These are phyloP conservation scores for Tiliqua scincoides DNA, from an alignment of 2,113 vertebrate species.

Conservation along the genomic window DNA sequence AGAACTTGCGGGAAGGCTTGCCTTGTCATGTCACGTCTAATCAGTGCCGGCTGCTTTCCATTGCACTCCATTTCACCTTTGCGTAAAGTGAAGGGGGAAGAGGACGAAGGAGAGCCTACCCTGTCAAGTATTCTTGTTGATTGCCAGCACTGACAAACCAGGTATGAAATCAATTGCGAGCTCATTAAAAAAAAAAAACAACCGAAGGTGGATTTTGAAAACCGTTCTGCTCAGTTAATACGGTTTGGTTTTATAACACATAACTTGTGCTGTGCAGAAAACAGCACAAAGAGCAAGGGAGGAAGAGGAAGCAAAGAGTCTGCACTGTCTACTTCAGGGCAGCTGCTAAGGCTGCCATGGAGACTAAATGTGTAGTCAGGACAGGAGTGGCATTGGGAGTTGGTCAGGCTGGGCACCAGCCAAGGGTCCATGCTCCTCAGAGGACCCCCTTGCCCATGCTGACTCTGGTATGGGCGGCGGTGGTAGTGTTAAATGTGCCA, in stretches of 20 bases:
- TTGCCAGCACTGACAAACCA: background rate
- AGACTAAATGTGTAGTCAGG: background rate
- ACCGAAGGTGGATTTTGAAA: background rate
- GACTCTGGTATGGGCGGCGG: no score
- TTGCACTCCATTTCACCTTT: background rate
- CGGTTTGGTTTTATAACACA: background rate
- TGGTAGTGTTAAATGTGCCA: no score
- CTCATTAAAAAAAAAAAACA: slow-evolving; percentile 7
- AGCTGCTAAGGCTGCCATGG: background rate
- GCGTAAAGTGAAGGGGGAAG: background rate
- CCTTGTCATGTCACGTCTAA: slow-evolving; percentile 6
- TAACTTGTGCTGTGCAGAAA: background rate
- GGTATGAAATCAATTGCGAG: background rate
- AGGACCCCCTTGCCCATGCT: no score
- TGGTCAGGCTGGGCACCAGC: no score
- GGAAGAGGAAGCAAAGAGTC: background rate
- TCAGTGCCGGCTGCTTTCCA: slow-evolving; percentile 15
- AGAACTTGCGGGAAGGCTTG: slow-evolving; percentile 41
- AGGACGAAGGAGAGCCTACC: background rate
- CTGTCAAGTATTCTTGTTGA: background rate
- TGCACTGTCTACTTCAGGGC: background rate
- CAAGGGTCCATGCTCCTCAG: no score
- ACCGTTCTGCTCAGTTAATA: background rate
- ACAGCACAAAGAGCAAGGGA: background rate
- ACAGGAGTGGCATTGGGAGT: no score